Base-by-base conservation (phyloP, 2,888 invertebrate genomes). In the Apotomis turbidana region DNA sequence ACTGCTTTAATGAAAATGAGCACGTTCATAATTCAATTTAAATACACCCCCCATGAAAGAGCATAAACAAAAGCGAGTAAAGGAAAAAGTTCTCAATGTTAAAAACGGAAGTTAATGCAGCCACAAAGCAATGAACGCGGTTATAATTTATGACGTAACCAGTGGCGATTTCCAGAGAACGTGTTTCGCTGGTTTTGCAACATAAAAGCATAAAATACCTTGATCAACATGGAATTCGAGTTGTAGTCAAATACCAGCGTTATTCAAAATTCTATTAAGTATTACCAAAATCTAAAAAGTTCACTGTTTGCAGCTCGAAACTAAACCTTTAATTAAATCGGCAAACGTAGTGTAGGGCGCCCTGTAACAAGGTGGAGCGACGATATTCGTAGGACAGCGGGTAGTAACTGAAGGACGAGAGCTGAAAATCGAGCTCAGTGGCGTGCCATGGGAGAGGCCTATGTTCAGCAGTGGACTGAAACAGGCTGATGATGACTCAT, bases 61-160 rank as follows among this genome's bases (percentile, higher is more conserved):
- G 15, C 5, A 15, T 55, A 55, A 67, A 38, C 51, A 51, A 59
- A 41, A 66, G 46, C 44, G 36, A 60, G 36, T 38, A 58, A 71
- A 63, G 52, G 58, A 52, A 66, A 61, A 60, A 69, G 60, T 69
- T 68, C 57, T 64, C 52, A 46, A 38, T 49, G 59, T 60, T 64
- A 41, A 60, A 8, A 69, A n/a, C 54, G 70, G 67, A 72, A 67
- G 62, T 59, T 76, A 75, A 71, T 76, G 76, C 78, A 77, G 75
- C 78, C 75, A 77, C 77, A 78, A 80, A 80, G 79, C 80, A 81
- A 83, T 83, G 79, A 80, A 75, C 75, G 76, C 70, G 79, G 78
- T 79, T 81, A 66, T 66, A 82, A 84, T 83, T 85, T 83, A 85
- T 81, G 81, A 77, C 78, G 79, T 78, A 81, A 84, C 82, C 81